Conservation (phyloP, 2,888 invertebrate species). For the Agrenia bidenticulata region DNA sequence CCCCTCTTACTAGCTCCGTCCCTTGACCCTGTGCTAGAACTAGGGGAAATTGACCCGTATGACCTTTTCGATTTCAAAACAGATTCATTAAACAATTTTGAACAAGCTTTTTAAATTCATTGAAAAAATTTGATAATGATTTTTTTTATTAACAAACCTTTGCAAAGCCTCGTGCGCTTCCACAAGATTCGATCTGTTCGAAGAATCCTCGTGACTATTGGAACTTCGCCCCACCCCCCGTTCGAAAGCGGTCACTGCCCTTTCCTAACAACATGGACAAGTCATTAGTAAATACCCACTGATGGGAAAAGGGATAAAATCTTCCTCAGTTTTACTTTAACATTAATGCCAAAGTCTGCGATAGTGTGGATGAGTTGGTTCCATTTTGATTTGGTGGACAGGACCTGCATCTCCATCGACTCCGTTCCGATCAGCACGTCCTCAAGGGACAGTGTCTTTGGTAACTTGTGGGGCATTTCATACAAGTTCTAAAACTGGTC, state of each 20-base stretch:
- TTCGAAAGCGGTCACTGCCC: constrained; percentile 25
- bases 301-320: no score
- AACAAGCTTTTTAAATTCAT: no score
- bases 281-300: no score
- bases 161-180: constrained; percentile 14
- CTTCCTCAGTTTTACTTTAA: no score
- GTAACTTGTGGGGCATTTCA: no score
- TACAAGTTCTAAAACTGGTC: no score
- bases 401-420: background rate
- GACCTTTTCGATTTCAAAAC: background rate
- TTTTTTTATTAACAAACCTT: constrained; percentile 20
- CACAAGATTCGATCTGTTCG: background rate
- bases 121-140: no score
- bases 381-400: background rate
- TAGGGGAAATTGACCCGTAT: constrained; percentile 14
- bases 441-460: background rate
- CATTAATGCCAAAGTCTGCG: constrained; percentile 26
- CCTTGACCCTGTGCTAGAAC: background rate
- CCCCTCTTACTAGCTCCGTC: background rate
- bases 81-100: background rate
- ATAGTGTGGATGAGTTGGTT: constrained; percentile 17
- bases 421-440: background rate
- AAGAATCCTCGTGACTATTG: background rate
- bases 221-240: constrained; percentile 25
- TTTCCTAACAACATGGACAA: constrained; percentile 17